Evolutionary conservation across 2,113 vertebrate genomes (phyloP).

Genomic region (Chitala chitala): DNA sequence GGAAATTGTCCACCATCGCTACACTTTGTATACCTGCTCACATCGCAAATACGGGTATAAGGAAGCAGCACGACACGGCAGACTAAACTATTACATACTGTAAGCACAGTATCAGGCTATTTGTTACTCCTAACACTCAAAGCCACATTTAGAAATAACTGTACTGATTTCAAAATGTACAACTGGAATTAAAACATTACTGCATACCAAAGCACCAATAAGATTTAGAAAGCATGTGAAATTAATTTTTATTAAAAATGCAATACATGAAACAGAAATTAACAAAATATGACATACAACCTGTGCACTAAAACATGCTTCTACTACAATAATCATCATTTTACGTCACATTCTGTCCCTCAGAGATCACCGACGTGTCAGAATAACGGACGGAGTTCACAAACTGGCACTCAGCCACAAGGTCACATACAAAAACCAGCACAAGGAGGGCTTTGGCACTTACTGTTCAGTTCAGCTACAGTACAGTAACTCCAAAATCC

Average conservation of each 20-base stretch:
- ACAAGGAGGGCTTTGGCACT: conserved; percentile 14
- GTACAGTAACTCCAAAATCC: neutral
- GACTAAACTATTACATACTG: no score
- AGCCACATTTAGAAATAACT: neutral
- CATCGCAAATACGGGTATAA: neutral
- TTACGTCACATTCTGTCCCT: conserved; percentile 34
- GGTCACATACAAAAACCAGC: conserved; percentile 5
- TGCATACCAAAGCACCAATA: neutral
- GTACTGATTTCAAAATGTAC: neutral
- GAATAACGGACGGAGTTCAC: conserved; percentile 45
- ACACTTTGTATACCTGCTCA: no score
- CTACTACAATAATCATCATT: conserved; percentile 56
- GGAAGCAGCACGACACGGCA: no score
- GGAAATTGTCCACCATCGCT: no score
- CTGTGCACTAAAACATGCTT: conserved; percentile 71
- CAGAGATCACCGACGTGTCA: conserved; percentile 53
- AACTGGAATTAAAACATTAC: neutral
- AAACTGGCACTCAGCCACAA: conserved; percentile 25
- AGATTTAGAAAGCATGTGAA: neutral
- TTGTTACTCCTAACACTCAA: neutral
- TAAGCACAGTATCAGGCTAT: neutral
- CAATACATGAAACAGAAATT: conserved; percentile 59
- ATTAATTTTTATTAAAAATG: conserved; percentile 64
- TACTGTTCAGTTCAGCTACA: conserved; percentile 19
- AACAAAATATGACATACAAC: conserved; percentile 57